Conservation (phyloP, 2,797 vertebrate species). For the Microctenopoma stevenorrisi region DNA sequence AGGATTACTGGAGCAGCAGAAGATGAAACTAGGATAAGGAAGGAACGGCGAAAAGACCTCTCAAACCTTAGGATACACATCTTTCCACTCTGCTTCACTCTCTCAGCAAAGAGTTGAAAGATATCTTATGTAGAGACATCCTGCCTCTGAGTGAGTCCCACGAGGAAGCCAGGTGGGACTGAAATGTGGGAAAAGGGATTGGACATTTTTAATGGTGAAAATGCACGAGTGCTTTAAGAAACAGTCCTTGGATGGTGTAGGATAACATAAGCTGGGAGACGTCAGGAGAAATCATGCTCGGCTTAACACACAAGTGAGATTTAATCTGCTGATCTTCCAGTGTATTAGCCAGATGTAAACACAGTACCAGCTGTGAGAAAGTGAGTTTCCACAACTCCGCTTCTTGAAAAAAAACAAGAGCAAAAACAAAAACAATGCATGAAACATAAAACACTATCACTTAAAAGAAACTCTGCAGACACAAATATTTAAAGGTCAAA, state of each 20-base stretch:
- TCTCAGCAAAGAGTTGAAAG: slow-evolving; percentile 57
- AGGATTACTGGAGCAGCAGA: slow-evolving; percentile 45
- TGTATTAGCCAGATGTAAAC: slow-evolving; percentile 73
- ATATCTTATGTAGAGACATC: slow-evolving; percentile 62
- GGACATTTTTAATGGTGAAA: slow-evolving; percentile 77
- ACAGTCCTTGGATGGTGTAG: slow-evolving; percentile 65
- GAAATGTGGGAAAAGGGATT: slow-evolving; percentile 64
- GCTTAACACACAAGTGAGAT: slow-evolving; percentile 78
- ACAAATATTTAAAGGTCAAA: slow-evolving; percentile 43
- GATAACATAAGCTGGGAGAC: slow-evolving; percentile 59
- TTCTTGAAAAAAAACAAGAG: slow-evolving; percentile 44
- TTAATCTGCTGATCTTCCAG: slow-evolving; percentile 75
- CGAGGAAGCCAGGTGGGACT: slow-evolving; percentile 56
- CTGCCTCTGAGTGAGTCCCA: slow-evolving; percentile 58
- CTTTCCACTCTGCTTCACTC: slow-evolving; percentile 47
- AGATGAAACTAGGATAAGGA: slow-evolving; percentile 59
- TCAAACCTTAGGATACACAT: slow-evolving; percentile 36
- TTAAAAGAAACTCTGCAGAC: slow-evolving; percentile 38
- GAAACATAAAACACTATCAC: slow-evolving; percentile 49
- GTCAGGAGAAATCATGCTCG: slow-evolving; percentile 74
- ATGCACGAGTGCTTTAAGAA: slow-evolving; percentile 67
- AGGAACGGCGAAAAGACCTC: slow-evolving; percentile 33
- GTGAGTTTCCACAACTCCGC: slow-evolving; percentile 45
- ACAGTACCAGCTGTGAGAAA: slow-evolving; percentile 69
- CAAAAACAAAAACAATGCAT: slow-evolving; percentile 18